Conservation (phyloP, 2,888 invertebrate species). For the Synanthedon andrenaeformis region DNA sequence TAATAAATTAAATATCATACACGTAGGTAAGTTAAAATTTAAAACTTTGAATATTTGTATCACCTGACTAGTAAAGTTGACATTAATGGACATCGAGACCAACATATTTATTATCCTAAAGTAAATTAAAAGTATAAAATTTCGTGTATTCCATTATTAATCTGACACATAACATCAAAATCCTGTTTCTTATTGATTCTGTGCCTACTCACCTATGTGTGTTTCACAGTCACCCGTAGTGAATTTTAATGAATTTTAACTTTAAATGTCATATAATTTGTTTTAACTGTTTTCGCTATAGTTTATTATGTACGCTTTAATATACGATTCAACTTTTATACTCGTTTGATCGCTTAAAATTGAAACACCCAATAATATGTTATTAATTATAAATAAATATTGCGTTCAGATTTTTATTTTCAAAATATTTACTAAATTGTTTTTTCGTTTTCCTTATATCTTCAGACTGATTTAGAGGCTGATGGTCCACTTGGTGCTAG, state of each 20-base stretch:
- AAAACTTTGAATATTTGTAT: conserved; percentile 19
- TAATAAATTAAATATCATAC: too few relatives aligned
- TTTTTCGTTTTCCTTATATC: too few relatives aligned
- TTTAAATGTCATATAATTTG: conserved; percentile 15
- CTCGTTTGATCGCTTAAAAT: conserved; percentile 22
- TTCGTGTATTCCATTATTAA: conserved; percentile 36
- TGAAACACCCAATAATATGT: conserved; percentile 14
- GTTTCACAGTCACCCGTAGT: conserved; percentile 39
- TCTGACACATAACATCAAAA: conserved; percentile 40
- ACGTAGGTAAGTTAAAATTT: too few relatives aligned
- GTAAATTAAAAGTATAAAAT: conserved; percentile 56
- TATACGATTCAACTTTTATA: conserved; percentile 32
- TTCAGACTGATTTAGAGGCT: too few relatives aligned
- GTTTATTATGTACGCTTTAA: conserved; percentile 22
- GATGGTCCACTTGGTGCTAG: too few relatives aligned
- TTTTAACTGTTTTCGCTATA: conserved; percentile 15
- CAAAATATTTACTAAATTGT: too few relatives aligned
- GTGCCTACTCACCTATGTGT: conserved; percentile 16
- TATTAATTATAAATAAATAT: neutral
- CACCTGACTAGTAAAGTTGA: conserved; percentile 33
- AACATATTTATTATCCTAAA: conserved; percentile 49
- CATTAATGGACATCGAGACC: conserved; percentile 35
- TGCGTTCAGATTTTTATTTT: too few relatives aligned
- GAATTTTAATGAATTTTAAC: conserved; percentile 44
- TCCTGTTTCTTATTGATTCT: conserved; percentile 39